phyloP scores from a whole-genome alignment of 92 coral and sea anemone genomes.

The Siderastrea radians region DNA sequence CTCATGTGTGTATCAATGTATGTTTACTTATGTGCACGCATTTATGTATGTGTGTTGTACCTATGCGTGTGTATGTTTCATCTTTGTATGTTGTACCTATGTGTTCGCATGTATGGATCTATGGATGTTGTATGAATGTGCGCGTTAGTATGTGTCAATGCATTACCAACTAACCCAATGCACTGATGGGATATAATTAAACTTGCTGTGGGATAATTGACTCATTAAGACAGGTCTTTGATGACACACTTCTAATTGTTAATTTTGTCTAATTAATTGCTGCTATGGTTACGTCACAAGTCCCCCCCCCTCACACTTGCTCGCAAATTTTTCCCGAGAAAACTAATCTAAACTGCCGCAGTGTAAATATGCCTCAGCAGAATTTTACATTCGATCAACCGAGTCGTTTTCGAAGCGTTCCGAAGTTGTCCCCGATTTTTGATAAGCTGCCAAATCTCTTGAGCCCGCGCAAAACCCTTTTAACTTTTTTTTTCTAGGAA shows the following conservation, averaged over 20 bases:
- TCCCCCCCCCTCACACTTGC: neutral
- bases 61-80: neutral
- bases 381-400: neutral
- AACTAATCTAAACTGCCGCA: neutral
- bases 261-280: neutral
- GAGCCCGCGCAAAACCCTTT: neutral
- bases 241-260: neutral
- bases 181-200: neutral
- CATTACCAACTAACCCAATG: neutral
- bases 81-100: neutral
- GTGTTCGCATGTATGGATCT: neutral
- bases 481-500: neutral
- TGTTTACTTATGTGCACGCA: neutral
- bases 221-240: neutral
- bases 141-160: neutral
- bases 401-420: neutral
- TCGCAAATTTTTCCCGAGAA: too few relatives aligned
- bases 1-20: neutral
- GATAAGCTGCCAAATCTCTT: neutral
- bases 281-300: conserved; percentile 3
- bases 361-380: too few relatives aligned
- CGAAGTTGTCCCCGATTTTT: neutral
- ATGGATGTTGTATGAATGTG: neutral
- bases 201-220: neutral
- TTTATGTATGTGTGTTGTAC: neutral